These are phyloP conservation scores for Ephydatia muelleri DNA, from an alignment of 37 sponge, comb jelly and placozoan species.

Conservation along the genomic window DNA sequence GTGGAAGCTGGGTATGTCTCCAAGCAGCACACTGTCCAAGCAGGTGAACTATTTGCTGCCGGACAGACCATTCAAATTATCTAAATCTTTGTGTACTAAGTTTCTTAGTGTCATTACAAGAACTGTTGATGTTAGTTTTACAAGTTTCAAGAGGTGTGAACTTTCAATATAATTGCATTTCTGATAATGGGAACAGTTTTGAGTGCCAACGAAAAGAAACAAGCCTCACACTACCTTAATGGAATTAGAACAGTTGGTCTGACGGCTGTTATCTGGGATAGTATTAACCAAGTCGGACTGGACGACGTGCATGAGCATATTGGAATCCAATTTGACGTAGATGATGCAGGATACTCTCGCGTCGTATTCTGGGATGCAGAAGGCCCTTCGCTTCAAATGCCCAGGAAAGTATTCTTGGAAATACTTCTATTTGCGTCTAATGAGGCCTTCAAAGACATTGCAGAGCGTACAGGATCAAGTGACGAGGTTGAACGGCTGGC, in stretches of 20 bases:
- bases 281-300: conserved; percentile 29
- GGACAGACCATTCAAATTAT: conserved; percentile 59
- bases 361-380: conserved; percentile 32
- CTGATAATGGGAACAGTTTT: conserved; percentile 17
- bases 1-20: conserved; percentile 91
- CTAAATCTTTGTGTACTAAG: neutral
- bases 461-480: neutral
- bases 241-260: conserved; percentile 10
- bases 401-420: conserved; percentile 16
- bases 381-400: neutral
- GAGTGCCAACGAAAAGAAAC: neutral
- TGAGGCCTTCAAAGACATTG: neutral
- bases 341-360: neutral
- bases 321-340: conserved; percentile 19
- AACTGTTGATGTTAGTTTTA: neutral
- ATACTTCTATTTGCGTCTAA: neutral
- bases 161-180: neutral
- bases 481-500: neutral
- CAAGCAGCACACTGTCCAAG: conserved; percentile 40
- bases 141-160: neutral
- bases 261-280: conserved; percentile 41
- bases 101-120: neutral
- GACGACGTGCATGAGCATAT: conserved; percentile 21
- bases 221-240: conserved; percentile 3
- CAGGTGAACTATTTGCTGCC: conserved; percentile 56